Percentiles rank a stretch among this genome's conserved stretches.
Conservation (phyloP, 2,888 invertebrate species). For the Megalurothrips usitatus region DNA sequence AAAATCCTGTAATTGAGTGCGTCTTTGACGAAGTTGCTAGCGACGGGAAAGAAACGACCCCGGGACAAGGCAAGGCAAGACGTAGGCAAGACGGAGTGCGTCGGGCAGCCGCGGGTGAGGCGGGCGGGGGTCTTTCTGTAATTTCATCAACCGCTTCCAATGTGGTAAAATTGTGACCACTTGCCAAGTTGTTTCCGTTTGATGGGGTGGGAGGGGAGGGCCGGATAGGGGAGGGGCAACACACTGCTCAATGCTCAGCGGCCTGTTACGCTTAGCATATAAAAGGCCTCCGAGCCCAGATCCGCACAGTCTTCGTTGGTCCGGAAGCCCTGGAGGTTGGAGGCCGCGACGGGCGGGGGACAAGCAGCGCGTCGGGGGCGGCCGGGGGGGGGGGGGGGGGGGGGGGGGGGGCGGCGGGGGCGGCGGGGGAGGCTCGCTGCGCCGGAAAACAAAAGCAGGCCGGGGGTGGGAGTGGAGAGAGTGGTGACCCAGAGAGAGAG, state of each 20-base stretch:
- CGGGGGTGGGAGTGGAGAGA: background rate
- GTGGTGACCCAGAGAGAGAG: background rate
- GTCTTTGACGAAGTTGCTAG: too few relatives aligned
- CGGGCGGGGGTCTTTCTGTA: too few relatives aligned
- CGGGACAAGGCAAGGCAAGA: too few relatives aligned
- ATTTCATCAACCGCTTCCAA: too few relatives aligned
- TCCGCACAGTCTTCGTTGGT: background rate
- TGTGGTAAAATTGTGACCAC: too few relatives aligned
- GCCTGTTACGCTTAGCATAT: conserved; percentile 15
- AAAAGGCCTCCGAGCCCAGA: conserved; percentile 16
- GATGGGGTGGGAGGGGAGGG: background rate
- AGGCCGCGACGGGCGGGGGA: background rate
- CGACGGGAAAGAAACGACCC: too few relatives aligned
- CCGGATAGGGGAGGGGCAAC: background rate
- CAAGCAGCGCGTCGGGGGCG: too few relatives aligned
- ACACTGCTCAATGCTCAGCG: conserved; percentile 18
- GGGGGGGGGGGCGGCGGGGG: background rate
- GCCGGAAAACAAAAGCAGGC: background rate
- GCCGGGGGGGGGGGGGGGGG: background rate
- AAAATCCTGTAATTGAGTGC: too few relatives aligned
- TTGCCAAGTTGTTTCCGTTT: background rate
- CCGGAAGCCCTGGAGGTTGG: background rate
- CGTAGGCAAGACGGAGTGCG: too few relatives aligned
- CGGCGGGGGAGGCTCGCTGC: background rate
- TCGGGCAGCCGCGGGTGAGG: too few relatives aligned